Base-by-base conservation (phyloP, 1,140 invertebrate species). In the Pissodes strobi region DNA sequence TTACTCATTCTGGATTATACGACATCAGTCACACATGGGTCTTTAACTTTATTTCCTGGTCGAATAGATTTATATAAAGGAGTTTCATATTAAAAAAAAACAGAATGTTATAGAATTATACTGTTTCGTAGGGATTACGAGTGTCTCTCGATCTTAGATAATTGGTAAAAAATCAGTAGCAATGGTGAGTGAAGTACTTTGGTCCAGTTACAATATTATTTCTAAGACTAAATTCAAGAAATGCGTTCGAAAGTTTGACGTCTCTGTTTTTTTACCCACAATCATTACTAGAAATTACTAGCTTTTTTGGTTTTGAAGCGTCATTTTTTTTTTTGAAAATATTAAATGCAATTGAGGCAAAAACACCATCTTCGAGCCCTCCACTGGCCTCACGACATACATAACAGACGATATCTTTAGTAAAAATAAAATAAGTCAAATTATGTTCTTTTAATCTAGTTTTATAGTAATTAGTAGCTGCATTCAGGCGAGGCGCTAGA, bases 391-490 rank as follows among this genome's bases (percentile, higher is more conserved):
- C 72, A 19, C 61, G 37, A 70, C 73, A 74, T 21, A 73, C 52
- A 56, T 68, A 74, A 63, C 70, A 75, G 22, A 63, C 71, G 46
- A n/a, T n/a, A n/a, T 70, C 53, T 30, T 69, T 69, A 10, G 25
- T 58, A 12, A 9, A 34, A 43, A 69, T 67, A 63, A 67, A 75
- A 46, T 70, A 59, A 23, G 70, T 72, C 23, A 69, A 68, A 63
- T 79, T 78, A 52, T 77, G 75, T 18, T 71, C 57, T 12, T 57
- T 62, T 18, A 79, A 64, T 70, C 78, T 76, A 18, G 66, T 74
- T 60, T 74, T 76, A 46, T 71, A 78, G 43, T 77, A 77, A 25
- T 71, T 23, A 17, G 59, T 49, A 19, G 67, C 57, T 52, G 71
- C 75, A 51, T 76, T 71, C 21, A 72, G 58, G 8, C 37, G 45